Percentiles rank a stretch among this genome's conserved stretches.
phyloP scores from a whole-genome alignment of 2,797 vertebrate genomes.

The Eulemur rubriventer region DNA sequence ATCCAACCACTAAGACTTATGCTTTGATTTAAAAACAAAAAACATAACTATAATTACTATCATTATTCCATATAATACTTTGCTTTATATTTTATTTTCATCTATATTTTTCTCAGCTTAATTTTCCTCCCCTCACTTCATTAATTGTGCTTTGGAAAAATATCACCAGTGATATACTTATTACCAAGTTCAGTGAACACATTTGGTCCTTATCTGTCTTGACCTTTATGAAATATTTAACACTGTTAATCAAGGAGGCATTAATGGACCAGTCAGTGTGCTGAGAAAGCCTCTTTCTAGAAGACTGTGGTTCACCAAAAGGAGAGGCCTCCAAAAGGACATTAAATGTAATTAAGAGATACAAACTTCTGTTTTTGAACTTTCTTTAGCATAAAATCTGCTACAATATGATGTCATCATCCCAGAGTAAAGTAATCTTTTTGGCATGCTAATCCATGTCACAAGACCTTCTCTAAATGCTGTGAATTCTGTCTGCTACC shows the following conservation, averaged over 20 bases:
- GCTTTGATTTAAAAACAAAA: background rate
- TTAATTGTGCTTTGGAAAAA: background rate
- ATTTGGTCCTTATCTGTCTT: background rate
- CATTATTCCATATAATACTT: background rate
- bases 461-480: background rate
- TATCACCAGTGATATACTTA: background rate
- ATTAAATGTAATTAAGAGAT: background rate
- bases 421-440: background rate
- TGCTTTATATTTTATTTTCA: background rate
- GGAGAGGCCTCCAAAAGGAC: background rate
- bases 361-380: background rate
- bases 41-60: background rate
- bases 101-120: background rate
- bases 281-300: background rate
- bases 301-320: background rate
- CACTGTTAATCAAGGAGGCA: background rate
- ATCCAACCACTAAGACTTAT: background rate
- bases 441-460: background rate
- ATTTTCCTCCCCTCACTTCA: background rate
- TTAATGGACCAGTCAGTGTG: background rate
- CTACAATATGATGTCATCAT: background rate
- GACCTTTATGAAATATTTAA: conserved; percentile 17
- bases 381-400: background rate
- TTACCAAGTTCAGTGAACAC: background rate
- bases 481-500: background rate